These are phyloP conservation scores for Natrix natrix DNA, from an alignment of 2,797 vertebrate genomes.

Conservation along the genomic window DNA sequence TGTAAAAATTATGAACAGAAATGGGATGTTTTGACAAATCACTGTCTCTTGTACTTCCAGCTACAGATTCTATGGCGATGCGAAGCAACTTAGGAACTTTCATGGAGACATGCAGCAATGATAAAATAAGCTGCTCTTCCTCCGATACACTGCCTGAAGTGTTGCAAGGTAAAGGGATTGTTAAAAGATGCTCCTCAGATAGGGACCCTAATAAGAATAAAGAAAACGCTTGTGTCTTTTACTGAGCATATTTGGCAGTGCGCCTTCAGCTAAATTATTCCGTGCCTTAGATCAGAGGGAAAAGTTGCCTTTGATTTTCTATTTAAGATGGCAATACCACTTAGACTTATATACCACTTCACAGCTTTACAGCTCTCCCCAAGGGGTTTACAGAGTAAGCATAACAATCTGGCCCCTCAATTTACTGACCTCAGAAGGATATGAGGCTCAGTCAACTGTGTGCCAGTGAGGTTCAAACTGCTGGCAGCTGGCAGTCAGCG, in stretches of 20 bases:
- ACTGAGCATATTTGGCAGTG: not conserved
- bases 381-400: no score
- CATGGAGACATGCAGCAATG: conserved; percentile 78
- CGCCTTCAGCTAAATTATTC: not conserved
- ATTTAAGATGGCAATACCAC: not conserved
- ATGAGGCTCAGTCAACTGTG: no score
- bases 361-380: no score
- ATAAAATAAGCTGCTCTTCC: conserved; percentile 78
- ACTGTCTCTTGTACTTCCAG: conserved; percentile 39
- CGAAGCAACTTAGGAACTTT: conserved; percentile 71
- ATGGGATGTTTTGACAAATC: not conserved
- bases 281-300: not conserved
- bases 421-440: no score
- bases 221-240: not conserved
- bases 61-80: conserved; percentile 66
- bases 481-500: no score
- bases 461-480: no score
- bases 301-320: not conserved
- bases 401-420: no score
- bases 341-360: no score
- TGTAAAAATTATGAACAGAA: not conserved
- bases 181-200: not conserved
- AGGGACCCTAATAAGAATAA: not conserved
- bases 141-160: conserved; percentile 60
- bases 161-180: conserved; percentile 71